These are phyloP conservation scores for Drosophila nebulosa DNA, from an alignment of 1,140 invertebrate genomes.

Conservation along the genomic window DNA sequence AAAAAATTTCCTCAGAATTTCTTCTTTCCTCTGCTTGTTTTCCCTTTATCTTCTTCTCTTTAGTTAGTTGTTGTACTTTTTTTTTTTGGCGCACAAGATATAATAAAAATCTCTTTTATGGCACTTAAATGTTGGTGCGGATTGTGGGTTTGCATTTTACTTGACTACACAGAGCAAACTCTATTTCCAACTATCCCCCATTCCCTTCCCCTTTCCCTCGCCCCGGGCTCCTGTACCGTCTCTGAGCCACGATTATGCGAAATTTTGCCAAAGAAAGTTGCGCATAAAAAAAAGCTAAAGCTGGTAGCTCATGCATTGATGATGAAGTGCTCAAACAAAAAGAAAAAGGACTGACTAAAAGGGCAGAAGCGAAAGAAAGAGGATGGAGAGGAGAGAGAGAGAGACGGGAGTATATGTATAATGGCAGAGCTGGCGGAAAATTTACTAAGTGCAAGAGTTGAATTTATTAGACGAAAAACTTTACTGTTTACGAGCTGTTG, in stretches of 20 bases:
- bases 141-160: constrained; percentile 78
- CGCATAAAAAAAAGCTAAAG: constrained; percentile 65
- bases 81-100: constrained; percentile 58
- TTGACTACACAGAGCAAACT: constrained; percentile 34
- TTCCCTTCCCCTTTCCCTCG: constrained; percentile 2
- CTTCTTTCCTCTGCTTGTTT: neutral
- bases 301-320: constrained; percentile 59
- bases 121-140: constrained; percentile 76
- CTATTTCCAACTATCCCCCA: constrained; percentile 15
- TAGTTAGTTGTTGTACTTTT: neutral
- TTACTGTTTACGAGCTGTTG: constrained; percentile 74
- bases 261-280: constrained; percentile 77
- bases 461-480: constrained; percentile 76
- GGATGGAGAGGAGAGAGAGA: neutral
- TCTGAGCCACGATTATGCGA: constrained; percentile 67
- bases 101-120: constrained; percentile 79
- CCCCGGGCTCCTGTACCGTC: constrained; percentile 11
- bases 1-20: constrained; percentile 33
- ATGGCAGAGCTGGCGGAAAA: constrained; percentile 37
- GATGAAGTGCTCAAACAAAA: constrained; percentile 73
- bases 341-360: constrained; percentile 31
- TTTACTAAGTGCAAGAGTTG: constrained; percentile 76
- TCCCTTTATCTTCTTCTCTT: neutral
- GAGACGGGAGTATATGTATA: neutral
- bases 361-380: constrained; percentile 33